Evolutionary conservation across 2,797 vertebrate species (phyloP).

Genomic region (Heterohyrax brucei): DNA sequence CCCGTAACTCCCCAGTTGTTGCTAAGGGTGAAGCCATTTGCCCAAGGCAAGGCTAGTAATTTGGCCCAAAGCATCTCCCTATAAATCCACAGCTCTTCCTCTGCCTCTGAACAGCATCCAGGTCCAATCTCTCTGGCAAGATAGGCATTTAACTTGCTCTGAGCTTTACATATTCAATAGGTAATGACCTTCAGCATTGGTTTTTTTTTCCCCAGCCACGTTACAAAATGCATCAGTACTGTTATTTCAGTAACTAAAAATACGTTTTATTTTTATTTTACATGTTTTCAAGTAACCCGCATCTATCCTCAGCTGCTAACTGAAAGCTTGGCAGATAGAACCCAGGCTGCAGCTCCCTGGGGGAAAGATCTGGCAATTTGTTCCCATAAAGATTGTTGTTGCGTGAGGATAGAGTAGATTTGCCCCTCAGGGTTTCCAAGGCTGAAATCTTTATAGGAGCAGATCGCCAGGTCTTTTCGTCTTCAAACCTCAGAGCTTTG

Average conservation of each 20-base stretch:
- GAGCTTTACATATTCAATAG: neutral
- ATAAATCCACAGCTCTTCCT: neutral
- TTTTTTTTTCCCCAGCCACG: neutral
- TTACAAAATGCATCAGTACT: neutral
- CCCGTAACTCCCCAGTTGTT: neutral
- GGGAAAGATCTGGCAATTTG: neutral
- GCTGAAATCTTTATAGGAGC: neutral
- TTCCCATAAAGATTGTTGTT: neutral
- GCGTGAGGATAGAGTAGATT: neutral
- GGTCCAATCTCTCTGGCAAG: neutral
- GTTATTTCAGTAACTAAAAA: constrained; percentile 56
- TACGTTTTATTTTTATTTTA: constrained; percentile 42
- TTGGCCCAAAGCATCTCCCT: neutral
- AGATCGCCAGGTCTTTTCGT: neutral
- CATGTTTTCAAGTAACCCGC: constrained; percentile 24
- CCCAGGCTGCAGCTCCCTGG: neutral
- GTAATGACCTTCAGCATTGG: neutral
- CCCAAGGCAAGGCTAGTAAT: neutral
- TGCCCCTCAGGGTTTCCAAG: neutral
- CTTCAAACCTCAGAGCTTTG: neutral
- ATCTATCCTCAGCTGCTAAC: neutral
- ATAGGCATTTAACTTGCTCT: neutral
- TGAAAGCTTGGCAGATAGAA: neutral
- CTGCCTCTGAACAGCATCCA: neutral
- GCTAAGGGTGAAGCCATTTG: neutral